Evolutionary conservation across 2,888 invertebrate genomes (phyloP).

Genomic region (Chrysomela aeneicollis): DNA sequence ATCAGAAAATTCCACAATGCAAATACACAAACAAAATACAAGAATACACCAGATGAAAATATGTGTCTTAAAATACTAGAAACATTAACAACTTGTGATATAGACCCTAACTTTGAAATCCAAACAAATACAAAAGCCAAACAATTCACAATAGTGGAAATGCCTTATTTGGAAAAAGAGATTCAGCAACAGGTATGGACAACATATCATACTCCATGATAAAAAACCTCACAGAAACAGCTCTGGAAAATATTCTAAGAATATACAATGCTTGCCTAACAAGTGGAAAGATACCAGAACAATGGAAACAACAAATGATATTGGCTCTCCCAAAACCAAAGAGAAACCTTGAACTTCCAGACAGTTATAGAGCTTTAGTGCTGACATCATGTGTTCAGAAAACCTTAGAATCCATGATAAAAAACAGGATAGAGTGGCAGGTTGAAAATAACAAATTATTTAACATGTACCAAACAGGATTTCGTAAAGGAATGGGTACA

Average conservation of each 20-base stretch:
- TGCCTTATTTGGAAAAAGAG: constrained; percentile 11
- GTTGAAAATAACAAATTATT: constrained; percentile 9
- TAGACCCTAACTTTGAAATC: not conserved
- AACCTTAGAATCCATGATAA: constrained; percentile 5
- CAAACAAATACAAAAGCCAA: not conserved
- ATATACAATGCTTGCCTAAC: not conserved
- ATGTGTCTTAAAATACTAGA: not conserved
- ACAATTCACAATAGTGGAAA: not conserved
- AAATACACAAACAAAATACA: too few relatives aligned
- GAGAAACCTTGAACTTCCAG: not conserved
- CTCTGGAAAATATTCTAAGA: not conserved
- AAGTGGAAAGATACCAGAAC: not conserved
- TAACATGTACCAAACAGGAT: constrained; percentile 1
- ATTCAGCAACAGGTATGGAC: constrained; percentile 22
- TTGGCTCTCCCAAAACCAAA: constrained; percentile 6
- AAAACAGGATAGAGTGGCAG: constrained; percentile 14
- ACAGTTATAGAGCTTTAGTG: constrained; percentile 1
- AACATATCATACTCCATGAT: constrained; percentile 17
- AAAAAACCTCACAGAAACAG: constrained; percentile 1
- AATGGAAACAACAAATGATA: not conserved
- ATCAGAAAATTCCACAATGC: constrained; percentile 17
- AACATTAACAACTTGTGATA: not conserved
- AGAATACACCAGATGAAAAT: not conserved
- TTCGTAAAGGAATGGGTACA: constrained; percentile 4
- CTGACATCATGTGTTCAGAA: constrained; percentile 7